Conservation (phyloP, 1,140 invertebrate species). For the Eriocheir sinensis region DNA sequence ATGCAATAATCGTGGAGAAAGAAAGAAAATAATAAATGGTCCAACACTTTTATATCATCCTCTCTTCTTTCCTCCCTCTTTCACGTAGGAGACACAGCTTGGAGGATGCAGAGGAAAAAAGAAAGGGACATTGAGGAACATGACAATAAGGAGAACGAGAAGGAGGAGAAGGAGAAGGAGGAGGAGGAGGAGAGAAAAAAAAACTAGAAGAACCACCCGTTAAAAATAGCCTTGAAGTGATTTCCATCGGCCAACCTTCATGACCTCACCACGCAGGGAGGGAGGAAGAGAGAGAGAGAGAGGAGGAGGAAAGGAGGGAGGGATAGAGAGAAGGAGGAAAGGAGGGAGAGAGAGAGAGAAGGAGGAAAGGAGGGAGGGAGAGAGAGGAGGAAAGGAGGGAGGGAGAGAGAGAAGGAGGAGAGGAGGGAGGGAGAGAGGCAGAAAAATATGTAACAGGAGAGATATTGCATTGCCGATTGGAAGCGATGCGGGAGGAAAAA, state of each 20-base stretch:
- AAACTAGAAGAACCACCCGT: background rate
- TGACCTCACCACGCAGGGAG: background rate
- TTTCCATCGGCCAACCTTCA: background rate
- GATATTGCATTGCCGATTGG: slow-evolving; percentile 9
- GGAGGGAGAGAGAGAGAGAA: background rate
- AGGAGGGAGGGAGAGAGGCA: background rate
- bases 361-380: background rate
- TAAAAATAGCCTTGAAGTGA: background rate
- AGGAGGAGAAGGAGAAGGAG: too few relatives aligned
- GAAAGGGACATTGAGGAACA: background rate
- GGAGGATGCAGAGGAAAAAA: slow-evolving; percentile 3
- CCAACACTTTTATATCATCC: background rate
- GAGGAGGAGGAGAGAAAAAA: too few relatives aligned
- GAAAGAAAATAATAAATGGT: too few relatives aligned
- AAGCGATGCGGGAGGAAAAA: background rate
- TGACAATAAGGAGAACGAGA: too few relatives aligned
- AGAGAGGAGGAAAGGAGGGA: background rate
- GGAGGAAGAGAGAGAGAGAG: background rate
- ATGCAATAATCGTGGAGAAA: too few relatives aligned
- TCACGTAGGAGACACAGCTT: too few relatives aligned
- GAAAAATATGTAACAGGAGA: slow-evolving; percentile 12
- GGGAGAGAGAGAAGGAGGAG: background rate
- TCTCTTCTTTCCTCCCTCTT: background rate
- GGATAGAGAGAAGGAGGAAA: background rate
- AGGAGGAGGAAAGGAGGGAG: too few relatives aligned